Base-by-base conservation (phyloP, 2,888 invertebrate species). In the Trichopoda pennipes region DNA sequence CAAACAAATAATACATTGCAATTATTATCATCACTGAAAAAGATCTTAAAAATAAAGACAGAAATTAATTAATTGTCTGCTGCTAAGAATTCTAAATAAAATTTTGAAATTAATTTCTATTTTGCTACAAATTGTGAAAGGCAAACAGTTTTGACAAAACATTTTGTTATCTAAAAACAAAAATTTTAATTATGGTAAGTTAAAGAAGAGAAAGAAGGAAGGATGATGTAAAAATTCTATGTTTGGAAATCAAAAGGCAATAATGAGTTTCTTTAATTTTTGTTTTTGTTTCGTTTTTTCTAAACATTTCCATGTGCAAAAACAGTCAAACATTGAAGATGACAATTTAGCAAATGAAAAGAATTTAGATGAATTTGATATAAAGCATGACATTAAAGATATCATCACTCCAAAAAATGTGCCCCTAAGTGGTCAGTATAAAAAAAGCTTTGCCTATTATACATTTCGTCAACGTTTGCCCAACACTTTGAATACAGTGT, bases 381-480 rank as follows among this genome's bases (percentile, higher is more conserved):
- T 86, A 68, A 89, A 91, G 80, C 90, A 91, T 81, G 87, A 88
- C n/a, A 91, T 94, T 56, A 84, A 93, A 47, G 92, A 93, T 82
- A 90, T 91, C 1, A 84, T 86, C 0, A 94, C 94, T 0, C 95
- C 95, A 0, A 90, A 92, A 19, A 94, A 94, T 87, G 87, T 92
- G 1, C 91, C 92, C n/a, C 90, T 94, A 66, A 93, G 93, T 69
- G 94, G 94, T 0, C 94, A 93, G 72, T 95, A 94, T 86, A 90
- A 90, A 80, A 97, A 97, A 92, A 96, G 96, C 89, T 96, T 95
- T 91, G 98, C 97, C 0, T 97, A 95, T 90, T 92, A 92, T 84
- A 97, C 98, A 0, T 92, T 99, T 32, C 96, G 95, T 86, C 96
- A 97, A 86, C 93, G 98, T 81, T 90, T 98, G 85, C 99, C 99